Evolutionary conservation across 2,113 vertebrate species (phyloP).

Genomic region (Silurus glanis): DNA sequence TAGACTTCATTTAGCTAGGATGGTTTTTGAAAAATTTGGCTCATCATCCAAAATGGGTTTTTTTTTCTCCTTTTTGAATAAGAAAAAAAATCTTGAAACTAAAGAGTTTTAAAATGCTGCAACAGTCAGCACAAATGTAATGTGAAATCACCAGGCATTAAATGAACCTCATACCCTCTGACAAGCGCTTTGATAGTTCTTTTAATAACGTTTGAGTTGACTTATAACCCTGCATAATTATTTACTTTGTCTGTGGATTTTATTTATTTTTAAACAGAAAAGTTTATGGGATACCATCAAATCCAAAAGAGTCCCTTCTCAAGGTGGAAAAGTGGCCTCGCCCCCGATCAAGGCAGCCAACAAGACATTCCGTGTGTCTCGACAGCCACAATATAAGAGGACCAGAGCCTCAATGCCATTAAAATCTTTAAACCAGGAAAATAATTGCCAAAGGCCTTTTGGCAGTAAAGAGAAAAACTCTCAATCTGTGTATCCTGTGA

Average conservation of each 20-base stretch:
- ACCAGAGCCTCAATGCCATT: conserved; percentile 78
- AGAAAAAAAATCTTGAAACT: too few species aligned
- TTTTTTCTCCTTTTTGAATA: too few species aligned
- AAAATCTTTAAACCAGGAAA: conserved; percentile 71
- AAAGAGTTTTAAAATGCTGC: too few species aligned
- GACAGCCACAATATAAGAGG: conserved; percentile 64
- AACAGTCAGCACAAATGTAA: too few species aligned
- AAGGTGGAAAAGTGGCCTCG: conserved; percentile 56
- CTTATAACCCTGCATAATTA: neutral
- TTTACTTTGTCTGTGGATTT: neutral
- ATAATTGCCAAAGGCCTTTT: neutral
- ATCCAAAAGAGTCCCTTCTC: conserved; percentile 71
- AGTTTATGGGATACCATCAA: conserved; percentile 86
- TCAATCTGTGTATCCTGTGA: conserved; percentile 38
- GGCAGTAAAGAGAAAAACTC: neutral
- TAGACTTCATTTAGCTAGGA: neutral
- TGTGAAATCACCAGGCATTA: too few species aligned
- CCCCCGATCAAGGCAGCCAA: conserved; percentile 70
- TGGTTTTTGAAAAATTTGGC: neutral
- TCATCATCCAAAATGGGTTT: too few species aligned
- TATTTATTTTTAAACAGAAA: conserved; percentile 73
- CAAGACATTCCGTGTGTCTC: conserved; percentile 80
- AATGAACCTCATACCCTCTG: too few species aligned
- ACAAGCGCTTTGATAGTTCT: neutral
- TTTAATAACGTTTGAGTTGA: neutral